Base-by-base conservation (phyloP, 2,888 invertebrate species). In the Rapana venosa region DNA sequence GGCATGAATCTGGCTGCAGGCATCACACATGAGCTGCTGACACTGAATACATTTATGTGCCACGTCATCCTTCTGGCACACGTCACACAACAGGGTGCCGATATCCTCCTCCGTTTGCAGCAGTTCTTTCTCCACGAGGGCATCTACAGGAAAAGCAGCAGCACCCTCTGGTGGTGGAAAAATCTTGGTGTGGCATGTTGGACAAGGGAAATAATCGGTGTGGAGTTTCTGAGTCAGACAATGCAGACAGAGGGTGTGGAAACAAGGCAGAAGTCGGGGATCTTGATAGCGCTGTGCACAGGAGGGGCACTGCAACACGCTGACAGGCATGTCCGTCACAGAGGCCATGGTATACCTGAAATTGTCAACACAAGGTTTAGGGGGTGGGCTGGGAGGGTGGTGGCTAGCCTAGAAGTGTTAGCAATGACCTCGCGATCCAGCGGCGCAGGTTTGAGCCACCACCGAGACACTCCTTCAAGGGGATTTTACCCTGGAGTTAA, bases 41-140 rank as follows among this genome's bases (percentile, higher is more conserved):
- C 74, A 74, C 13, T 74, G n/a, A 11, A 74, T 8, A n/a, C 74
- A 74, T 74, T 74, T 74, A 26, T 13, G 11, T 8, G 74, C n/a
- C n/a, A 74, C 74, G 74, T 74, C 74, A 74, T 26, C 74, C 74
- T 74, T n/a, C 74, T n/a, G n/a, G n/a, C 74, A 74, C 74, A n/a
- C 74, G 74, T 74, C 74, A 74, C 74, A 74, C n/a, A 74, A 22
- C 6, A 11, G n/a, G 8, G 5, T 74, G 74, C 5, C 74, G 74
- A 26, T 11, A 13, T 30, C n/a, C n/a, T 70, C 26, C 11, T 22
- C 61, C 6, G 26, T 74, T n/a, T n/a, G 74, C 74, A n/a, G n/a
- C 6, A 74, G 11, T 8, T 74, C n/a, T 11, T n/a, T n/a, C n/a
- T 74, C 74, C n/a, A 74, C n/a, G 74, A 13, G n/a, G 74, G n/a